Evolutionary conservation across 2,888 invertebrate species (phyloP).

Genomic region (Oxystoma pomonae): DNA sequence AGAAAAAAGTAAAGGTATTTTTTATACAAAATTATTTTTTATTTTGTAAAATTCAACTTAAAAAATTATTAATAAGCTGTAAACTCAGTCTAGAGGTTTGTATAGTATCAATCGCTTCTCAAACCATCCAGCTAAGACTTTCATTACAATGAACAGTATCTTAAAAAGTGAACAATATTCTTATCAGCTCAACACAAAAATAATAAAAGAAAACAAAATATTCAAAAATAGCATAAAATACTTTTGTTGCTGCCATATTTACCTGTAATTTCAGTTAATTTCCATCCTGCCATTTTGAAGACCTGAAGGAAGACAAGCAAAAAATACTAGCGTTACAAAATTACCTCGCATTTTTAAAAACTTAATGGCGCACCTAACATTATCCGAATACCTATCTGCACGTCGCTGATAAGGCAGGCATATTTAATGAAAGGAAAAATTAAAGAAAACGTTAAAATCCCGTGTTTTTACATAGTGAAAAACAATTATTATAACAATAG

Average conservation of each 20-base stretch:
- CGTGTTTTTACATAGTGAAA: too few species aligned
- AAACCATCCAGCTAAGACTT: conserved; percentile 11
- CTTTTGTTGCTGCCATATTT: background rate
- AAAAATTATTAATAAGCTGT: background rate
- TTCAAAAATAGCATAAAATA: background rate
- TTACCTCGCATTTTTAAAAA: too few species aligned
- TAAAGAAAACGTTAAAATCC: too few species aligned
- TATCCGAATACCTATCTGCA: too few species aligned
- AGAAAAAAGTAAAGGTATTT: too few species aligned
- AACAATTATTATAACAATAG: too few species aligned
- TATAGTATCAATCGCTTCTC: conserved; percentile 24
- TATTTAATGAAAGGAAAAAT: too few species aligned
- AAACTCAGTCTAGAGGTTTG: background rate
- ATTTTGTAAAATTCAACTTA: background rate
- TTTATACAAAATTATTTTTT: too few species aligned
- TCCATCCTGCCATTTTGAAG: conserved; percentile 1
- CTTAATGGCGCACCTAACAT: too few species aligned
- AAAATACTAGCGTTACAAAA: too few species aligned
- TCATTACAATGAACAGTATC: conserved; percentile 8
- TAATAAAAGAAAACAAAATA: conserved; percentile 13
- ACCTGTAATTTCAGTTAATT: background rate
- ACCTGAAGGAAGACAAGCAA: background rate
- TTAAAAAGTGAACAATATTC: conserved; percentile 24
- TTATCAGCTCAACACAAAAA: conserved; percentile 27
- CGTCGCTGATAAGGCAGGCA: too few species aligned